Evolutionary conservation across 1,140 invertebrate species (phyloP).

Genomic region (Drosophila tsacasi): DNA sequence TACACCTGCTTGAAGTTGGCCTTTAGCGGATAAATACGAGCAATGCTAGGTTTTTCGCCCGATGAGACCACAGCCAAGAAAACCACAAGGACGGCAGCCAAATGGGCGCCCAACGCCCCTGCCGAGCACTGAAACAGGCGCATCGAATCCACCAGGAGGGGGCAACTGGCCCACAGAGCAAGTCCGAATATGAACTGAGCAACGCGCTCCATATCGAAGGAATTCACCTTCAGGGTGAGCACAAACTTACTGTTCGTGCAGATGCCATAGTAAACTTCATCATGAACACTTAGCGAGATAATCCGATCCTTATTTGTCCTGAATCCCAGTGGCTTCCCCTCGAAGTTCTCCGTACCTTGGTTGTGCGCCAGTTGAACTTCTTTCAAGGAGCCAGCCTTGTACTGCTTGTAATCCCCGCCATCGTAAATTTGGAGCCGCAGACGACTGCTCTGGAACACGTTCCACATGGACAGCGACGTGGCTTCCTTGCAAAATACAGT

Average conservation of each 20-base stretch:
- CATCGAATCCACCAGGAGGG: background rate
- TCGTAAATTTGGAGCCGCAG: background rate
- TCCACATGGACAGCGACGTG: background rate
- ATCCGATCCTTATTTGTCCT: background rate
- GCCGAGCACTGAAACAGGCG: background rate
- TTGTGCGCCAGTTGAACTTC: background rate
- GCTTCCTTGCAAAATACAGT: conserved; percentile 39
- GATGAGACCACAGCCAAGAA: background rate
- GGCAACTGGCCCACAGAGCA: background rate
- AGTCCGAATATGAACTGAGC: conserved; percentile 9
- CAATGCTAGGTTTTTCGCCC: background rate
- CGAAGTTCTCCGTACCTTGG: background rate
- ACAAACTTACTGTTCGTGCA: background rate
- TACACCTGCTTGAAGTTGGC: conserved; percentile 7
- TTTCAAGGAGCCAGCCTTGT: background rate
- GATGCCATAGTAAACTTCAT: conserved; percentile 9
- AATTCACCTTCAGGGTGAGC: background rate
- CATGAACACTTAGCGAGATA: background rate
- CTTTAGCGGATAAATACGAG: background rate
- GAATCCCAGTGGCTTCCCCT: background rate
- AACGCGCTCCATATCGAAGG: conserved; percentile 8
- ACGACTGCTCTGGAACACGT: conserved; percentile 20
- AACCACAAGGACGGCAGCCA: background rate
- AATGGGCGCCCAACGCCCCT: conserved; percentile 15
- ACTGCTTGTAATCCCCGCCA: conserved; percentile 10